Conservation (phyloP, 35 echinoderm and acorn worm species). For the Heliocidaris tuberculata region DNA sequence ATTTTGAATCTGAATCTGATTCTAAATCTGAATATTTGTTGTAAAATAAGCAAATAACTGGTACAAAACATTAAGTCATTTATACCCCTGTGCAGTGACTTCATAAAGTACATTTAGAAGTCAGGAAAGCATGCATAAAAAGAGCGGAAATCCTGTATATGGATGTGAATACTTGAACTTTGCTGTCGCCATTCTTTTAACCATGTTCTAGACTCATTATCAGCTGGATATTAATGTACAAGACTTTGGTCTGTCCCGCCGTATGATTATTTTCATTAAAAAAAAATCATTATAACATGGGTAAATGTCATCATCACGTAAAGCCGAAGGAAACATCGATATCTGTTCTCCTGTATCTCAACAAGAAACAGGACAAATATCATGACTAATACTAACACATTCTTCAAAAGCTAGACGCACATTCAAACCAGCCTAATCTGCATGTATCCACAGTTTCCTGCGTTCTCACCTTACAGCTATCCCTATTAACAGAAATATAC, state of each 20-base stretch:
- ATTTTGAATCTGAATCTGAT: too few species aligned
- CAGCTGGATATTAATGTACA: neutral
- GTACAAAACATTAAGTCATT: too few species aligned
- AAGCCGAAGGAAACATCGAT: neutral
- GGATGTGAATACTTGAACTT: neutral
- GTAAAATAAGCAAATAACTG: too few species aligned
- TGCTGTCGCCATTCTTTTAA: neutral
- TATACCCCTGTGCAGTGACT: neutral
- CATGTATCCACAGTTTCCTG: neutral
- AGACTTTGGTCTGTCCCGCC: neutral
- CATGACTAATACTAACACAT: neutral
- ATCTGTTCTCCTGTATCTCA: neutral
- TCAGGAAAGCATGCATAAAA: neutral
- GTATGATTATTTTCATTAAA: neutral
- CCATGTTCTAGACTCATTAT: too few species aligned
- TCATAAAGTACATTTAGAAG: neutral
- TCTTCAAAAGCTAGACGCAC: neutral
- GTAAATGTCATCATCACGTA: neutral
- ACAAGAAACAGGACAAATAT: neutral
- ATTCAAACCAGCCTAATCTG: neutral
- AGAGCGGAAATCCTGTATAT: neutral
- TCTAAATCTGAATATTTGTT: too few species aligned
- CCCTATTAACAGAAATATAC: too few species aligned
- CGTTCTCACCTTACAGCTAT: neutral
- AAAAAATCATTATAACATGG: neutral